phyloP scores from a whole-genome alignment of 2,888 invertebrate genomes.

The Tipula helvola region DNA sequence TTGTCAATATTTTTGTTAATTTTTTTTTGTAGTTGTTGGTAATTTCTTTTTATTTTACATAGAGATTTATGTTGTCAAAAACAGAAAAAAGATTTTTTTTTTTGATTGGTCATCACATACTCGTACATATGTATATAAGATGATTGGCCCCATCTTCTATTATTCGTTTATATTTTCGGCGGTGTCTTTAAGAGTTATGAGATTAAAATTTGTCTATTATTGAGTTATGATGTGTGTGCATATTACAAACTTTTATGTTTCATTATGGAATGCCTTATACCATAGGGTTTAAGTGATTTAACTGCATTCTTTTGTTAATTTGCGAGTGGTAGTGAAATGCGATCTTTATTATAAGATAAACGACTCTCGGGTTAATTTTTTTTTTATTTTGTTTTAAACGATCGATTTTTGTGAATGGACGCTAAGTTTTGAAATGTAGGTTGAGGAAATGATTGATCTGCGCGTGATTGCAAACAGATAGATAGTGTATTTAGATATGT shows the following conservation, averaged over 20 bases:
- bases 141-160: slow-evolving; percentile 6
- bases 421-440: neutral
- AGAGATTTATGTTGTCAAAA: neutral
- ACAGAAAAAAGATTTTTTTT: neutral
- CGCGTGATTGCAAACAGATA: neutral
- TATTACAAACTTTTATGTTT: neutral
- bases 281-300: neutral
- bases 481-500: neutral
- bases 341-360: neutral
- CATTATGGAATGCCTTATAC: neutral
- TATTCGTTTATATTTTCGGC: neutral
- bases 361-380: neutral
- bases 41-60: neutral
- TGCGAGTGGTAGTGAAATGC: neutral
- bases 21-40: neutral
- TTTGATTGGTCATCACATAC: slow-evolving; percentile 1
- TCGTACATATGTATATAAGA: neutral
- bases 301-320: slow-evolving; percentile 4
- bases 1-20: neutral
- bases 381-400: neutral
- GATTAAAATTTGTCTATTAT: neutral
- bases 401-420: neutral
- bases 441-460: neutral
- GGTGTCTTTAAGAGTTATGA: slow-evolving; percentile 4
- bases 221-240: neutral